These are phyloP conservation scores for Oscheius sp. DNA, from an alignment of 2,888 invertebrate genomes.

Conservation along the genomic window DNA sequence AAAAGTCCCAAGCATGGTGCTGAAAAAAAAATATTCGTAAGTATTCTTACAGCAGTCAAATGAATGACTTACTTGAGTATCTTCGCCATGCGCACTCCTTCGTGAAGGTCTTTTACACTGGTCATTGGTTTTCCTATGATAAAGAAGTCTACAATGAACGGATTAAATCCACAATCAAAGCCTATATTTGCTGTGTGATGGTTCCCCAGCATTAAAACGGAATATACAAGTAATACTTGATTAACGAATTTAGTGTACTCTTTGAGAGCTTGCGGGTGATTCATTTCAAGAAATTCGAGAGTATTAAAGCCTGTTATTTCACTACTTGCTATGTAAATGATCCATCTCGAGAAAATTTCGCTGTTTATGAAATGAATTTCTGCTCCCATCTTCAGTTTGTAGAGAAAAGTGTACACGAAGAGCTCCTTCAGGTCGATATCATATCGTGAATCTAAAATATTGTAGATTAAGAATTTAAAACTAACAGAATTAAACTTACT, in stretches of 20 bases:
- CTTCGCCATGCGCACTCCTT: background rate
- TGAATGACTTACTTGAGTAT: background rate
- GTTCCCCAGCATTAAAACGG: background rate
- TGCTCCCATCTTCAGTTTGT: too few relatives aligned
- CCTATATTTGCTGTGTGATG: background rate
- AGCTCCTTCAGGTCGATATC: too few relatives aligned
- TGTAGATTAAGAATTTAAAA: too few relatives aligned
- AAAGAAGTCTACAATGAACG: background rate
- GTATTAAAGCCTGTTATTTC: too few relatives aligned
- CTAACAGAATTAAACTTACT: conserved; percentile 34
- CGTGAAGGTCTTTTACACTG: background rate
- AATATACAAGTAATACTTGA: background rate
- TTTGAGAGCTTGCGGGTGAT: background rate
- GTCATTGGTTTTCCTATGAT: too few relatives aligned
- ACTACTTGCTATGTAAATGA: too few relatives aligned
- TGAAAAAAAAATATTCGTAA: conserved; percentile 31
- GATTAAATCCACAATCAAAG: background rate
- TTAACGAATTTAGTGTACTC: background rate
- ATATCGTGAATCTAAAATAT: too few relatives aligned
- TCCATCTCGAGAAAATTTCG: too few relatives aligned
- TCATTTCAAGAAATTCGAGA: too few relatives aligned
- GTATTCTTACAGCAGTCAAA: background rate
- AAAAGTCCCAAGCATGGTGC: conserved; percentile 25
- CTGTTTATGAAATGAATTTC: too few relatives aligned
- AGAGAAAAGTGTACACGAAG: too few relatives aligned